Conservation (phyloP, 2,888 invertebrate species). For the Choristoneura rosaceana region DNA sequence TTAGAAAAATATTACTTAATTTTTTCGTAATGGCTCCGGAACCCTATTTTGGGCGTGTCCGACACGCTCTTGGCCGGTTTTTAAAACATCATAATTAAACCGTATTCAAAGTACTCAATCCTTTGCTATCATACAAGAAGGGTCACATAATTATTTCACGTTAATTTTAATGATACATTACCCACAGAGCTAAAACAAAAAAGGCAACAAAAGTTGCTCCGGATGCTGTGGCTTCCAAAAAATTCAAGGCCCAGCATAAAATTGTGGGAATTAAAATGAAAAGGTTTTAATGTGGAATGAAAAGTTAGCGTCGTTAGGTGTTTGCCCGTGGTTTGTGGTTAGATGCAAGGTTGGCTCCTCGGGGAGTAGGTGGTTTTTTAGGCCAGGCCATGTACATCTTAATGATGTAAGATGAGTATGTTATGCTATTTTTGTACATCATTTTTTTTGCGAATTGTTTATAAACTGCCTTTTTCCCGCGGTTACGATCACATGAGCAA, state of each 20-base stretch:
- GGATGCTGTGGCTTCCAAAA: constrained; percentile 39
- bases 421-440: not conserved
- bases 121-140: constrained; percentile 30
- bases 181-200: constrained; percentile 26
- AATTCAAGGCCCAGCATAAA: constrained; percentile 37
- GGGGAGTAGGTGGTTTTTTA: constrained; percentile 21
- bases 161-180: constrained; percentile 41
- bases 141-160: constrained; percentile 32
- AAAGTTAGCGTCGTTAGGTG: constrained; percentile 18
- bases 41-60: no score
- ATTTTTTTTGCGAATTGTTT: not conserved
- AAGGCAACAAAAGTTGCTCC: constrained; percentile 37
- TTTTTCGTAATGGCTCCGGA: no score
- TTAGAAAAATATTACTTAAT: no score
- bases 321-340: constrained; percentile 13
- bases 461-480: not conserved
- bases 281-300: constrained; percentile 34
- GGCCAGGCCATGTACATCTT: not conserved
- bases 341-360: constrained; percentile 15
- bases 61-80: no score
- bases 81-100: constrained; percentile 6
- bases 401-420: constrained; percentile 33
- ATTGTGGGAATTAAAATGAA: constrained; percentile 40
- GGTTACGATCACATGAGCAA: no score
- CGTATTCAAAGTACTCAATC: constrained; percentile 13